Evolutionary conservation across 2,888 invertebrate genomes (phyloP).

Genomic region (Dasypolia templi): DNA sequence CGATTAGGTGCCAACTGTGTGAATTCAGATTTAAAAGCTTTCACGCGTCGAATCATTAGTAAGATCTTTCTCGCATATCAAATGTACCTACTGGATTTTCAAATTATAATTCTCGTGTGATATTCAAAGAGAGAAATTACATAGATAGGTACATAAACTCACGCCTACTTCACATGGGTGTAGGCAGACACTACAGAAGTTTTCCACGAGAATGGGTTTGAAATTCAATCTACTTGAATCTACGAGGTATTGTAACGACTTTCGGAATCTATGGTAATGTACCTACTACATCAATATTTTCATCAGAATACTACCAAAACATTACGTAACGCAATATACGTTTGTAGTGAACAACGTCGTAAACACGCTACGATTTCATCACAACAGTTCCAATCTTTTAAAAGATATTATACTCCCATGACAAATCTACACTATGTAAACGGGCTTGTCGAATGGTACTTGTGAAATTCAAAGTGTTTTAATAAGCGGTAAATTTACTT

Average conservation of each 20-base stretch:
- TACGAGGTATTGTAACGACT: not conserved
- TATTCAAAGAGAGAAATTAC: not conserved
- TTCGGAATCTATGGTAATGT: not conserved
- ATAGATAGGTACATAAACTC: no score
- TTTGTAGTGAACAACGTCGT: conserved; percentile 4
- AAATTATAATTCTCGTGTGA: not conserved
- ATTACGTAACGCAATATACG: conserved; percentile 12
- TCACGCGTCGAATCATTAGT: not conserved
- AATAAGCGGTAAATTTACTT: conserved; percentile 84
- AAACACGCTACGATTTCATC: conserved; percentile 13
- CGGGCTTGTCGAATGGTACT: conserved; percentile 65
- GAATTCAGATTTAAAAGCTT: not conserved
- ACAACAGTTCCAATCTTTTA: not conserved
- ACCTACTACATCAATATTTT: not conserved
- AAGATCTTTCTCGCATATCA: not conserved
- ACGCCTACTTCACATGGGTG: no score
- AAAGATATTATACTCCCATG: conserved; percentile 28
- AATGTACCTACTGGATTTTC: not conserved
- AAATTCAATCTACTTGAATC: not conserved
- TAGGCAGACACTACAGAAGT: no score
- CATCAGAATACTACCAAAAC: conserved; percentile 8
- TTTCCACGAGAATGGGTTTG: no score
- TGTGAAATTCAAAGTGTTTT: conserved; percentile 81
- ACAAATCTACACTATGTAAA: conserved; percentile 70
- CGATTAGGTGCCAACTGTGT: not conserved